Base-by-base conservation (phyloP, 2,888 invertebrate genomes). In the Podotricha telesiphe region DNA sequence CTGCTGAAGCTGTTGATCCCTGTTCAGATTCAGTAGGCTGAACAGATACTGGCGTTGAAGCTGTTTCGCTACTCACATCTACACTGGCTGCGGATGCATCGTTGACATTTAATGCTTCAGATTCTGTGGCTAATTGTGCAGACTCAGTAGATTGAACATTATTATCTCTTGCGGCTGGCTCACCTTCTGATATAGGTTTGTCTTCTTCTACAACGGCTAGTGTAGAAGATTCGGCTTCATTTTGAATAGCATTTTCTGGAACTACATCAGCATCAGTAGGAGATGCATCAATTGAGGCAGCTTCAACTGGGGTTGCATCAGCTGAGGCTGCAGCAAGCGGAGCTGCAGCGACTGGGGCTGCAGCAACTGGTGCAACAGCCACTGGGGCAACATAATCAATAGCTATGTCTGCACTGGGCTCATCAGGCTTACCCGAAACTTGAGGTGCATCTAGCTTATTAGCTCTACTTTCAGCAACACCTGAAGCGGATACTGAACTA, bases 401-500 rank as follows among this genome's bases (percentile, higher is more conserved):
- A 53, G 8, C 28, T 8, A 19, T 11, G n/a, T 47, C 28, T 13
- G 28, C 28, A 19, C 34, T 19, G 17, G 61, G 13, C 34, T 34
- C 34, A 10, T n/a, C 48, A 34, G 28, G 19, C 10, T 62, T 48
- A 34, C 28, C 5, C 7, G 22, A 19, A 48, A 28, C 11, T 34
- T 67, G 34, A n/a, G 17, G 42, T 51, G 48, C 17, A 11, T 37
- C 13, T 40, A 63, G 40, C 40, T 47, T 34, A 28, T n/a, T 73
- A 42, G 69, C 15, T 58, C 71, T 74, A 51, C 74, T 61, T 28
- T 67, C 70, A 48, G 73, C 75, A 22, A 80, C 77, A 51, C 74
- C 77, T 53, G 85, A 82, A 51, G 75, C 77, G 42, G 80, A 74
- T 59, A 74, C 76, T 28, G 75, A 73, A 56, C 73, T 83, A 11